phyloP scores from a whole-genome alignment of 92 coral and sea anemone genomes.

The Heliopora coerulea region DNA sequence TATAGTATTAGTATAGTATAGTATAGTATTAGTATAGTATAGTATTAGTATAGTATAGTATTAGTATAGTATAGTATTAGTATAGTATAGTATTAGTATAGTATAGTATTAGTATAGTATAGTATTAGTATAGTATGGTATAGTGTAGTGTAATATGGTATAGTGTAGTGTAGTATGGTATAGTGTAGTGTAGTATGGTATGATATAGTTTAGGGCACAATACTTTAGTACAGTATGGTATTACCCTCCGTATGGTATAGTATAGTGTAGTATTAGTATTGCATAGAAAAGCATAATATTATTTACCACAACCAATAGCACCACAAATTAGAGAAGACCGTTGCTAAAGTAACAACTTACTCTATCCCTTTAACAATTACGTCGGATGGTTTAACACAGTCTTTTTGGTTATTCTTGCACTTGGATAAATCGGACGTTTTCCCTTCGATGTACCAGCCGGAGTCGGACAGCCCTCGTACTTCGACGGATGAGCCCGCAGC shows the following conservation, averaged over 20 bases:
- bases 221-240: no score
- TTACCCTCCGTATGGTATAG: no score
- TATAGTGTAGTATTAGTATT: no score
- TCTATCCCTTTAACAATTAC: conserved; percentile 58
- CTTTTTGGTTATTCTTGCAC: conserved; percentile 21
- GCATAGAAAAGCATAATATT: no score
- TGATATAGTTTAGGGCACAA: no score
- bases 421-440: neutral
- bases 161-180: neutral
- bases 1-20: no score
- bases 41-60: no score
- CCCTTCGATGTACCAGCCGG: conserved; percentile 32
- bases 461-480: conserved; percentile 36
- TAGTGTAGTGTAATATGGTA: neutral
- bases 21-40: no score
- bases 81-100: no score
- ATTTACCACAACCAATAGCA: no score
- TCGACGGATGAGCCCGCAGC: conserved; percentile 24
- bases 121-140: neutral
- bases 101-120: no score
- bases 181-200: neutral
- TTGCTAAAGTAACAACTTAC: conserved; percentile 55
- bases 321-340: neutral
- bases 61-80: no score
- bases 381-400: conserved; percentile 10